A percentile compares a stretch with the other conserved stretches of the same genome.
Conservation (phyloP, 2,113 vertebrate species). For the Cichladusa arquata region DNA sequence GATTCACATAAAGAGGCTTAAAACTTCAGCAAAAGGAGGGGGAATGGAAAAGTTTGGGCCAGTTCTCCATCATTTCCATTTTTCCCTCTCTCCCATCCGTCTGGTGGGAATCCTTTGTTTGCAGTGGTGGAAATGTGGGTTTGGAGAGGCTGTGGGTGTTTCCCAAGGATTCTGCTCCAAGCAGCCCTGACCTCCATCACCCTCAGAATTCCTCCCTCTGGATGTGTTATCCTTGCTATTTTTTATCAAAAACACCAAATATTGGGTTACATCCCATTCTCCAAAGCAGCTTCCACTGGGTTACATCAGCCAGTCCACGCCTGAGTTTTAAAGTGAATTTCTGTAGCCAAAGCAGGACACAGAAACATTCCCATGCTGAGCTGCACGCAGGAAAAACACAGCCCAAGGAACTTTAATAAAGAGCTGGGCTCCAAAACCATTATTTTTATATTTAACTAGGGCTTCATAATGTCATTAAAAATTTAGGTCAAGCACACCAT, state of each 20-base stretch:
- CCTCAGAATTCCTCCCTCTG: neutral
- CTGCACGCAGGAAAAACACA: neutral
- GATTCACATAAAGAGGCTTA: neutral
- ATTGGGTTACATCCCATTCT: neutral
- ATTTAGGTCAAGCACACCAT: conserved; percentile 43
- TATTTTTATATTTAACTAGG: conserved; percentile 36
- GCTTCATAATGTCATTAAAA: conserved; percentile 34
- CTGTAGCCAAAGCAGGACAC: neutral
- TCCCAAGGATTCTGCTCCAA: neutral
- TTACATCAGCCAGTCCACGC: neutral
- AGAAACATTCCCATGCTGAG: neutral
- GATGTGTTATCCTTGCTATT: neutral
- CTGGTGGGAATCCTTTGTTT: neutral
- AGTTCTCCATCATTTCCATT: neutral
- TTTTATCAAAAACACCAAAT: neutral
- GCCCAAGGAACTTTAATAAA: neutral
- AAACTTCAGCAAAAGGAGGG: neutral
- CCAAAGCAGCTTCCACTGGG: neutral
- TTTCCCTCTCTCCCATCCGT: neutral
- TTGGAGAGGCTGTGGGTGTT: neutral
- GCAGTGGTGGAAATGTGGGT: neutral
- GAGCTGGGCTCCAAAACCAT: neutral
- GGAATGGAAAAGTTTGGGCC: neutral
- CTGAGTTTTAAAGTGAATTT: neutral
- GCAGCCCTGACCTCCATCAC: neutral